Base-by-base conservation (phyloP, 2,888 invertebrate species). In the Eutolmus rufibarbis region DNA sequence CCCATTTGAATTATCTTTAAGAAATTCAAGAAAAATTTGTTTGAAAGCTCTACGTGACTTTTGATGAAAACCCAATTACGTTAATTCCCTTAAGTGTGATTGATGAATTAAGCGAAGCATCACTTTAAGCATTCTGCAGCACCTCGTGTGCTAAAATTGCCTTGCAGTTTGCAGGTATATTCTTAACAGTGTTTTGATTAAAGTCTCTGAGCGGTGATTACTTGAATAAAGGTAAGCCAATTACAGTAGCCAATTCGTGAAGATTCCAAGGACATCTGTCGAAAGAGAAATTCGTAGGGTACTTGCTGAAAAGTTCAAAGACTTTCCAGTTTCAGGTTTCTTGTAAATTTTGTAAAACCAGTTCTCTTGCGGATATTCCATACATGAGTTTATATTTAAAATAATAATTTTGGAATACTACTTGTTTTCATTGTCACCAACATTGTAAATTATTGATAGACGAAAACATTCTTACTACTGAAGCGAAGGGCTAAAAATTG, bases 281-380 rank as follows among this genome's bases (percentile, higher is more conserved):
- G 46, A 46, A 79, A 79, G 79, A 79, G 79, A 79, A 79, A 78
- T 78, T 78, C 43, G 43, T 37, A 78, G 78, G 23, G 78, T 78
- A 43, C 78, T 23, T 43, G 37, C 16, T 23, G 28, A 51, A 79
- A 79, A 79, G 79, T 79, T 79, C 79, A 79, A 79, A 79, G 79
- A 28, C 51, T 79, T 51, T 51, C 31, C 79, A 79, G 66, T 14
- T 79, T 23, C 28, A 31, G 51, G 79, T 51, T 79, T 78, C 19
- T 78, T 79, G 28, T 79, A 12, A 79, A 79, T 51, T 79, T 51
- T 51, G 7, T 28, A 79, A 66, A 79, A 79, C 79, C 79, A 51
- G 79, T 79, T 79, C 43, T 28, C 31, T 79, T 5, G 51, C 79
- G 79, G 79, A 79, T 79, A 28, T 79, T 43, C 31, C 43, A 31